These are phyloP conservation scores for Petaurus breviceps DNA, from an alignment of 2,113 vertebrate genomes.

Conservation along the genomic window DNA sequence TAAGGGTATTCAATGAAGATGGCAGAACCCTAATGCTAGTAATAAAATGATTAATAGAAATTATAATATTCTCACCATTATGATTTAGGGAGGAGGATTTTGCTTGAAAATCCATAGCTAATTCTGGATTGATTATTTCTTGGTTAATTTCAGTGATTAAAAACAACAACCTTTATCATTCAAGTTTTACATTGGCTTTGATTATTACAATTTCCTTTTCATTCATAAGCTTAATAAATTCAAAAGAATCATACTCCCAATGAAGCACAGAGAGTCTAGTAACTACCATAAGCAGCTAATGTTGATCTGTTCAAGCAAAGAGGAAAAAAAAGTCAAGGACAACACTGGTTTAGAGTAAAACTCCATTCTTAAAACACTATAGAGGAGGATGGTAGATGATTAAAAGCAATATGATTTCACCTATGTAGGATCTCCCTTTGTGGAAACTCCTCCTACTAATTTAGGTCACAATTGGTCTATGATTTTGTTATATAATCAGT, in stretches of 20 bases:
- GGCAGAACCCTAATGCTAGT: conserved; percentile 1
- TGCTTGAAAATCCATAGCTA: conserved; percentile 18
- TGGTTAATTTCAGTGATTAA: neutral
- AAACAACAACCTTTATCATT: conserved; percentile 8
- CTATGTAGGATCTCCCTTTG: neutral
- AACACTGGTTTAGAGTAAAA: neutral
- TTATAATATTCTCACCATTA: neutral
- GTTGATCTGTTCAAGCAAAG: neutral
- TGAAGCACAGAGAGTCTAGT: neutral
- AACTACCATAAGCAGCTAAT: neutral
- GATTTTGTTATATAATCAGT: neutral
- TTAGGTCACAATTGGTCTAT: neutral
- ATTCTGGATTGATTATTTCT: neutral
- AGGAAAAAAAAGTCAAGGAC: neutral
- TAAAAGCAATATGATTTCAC: neutral
- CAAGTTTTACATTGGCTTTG: neutral
- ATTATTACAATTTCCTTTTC: neutral
- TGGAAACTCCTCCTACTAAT: neutral
- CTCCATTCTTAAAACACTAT: neutral
- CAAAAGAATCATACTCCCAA: neutral
- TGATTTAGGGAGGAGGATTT: conserved; percentile 46
- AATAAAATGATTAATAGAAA: conserved; percentile 53
- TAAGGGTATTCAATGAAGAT: conserved; percentile 25
- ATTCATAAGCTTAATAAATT: neutral
- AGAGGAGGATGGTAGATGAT: neutral